phyloP scores from a whole-genome alignment of 2,797 vertebrate species.

The Acipenser oxyrinchus region DNA sequence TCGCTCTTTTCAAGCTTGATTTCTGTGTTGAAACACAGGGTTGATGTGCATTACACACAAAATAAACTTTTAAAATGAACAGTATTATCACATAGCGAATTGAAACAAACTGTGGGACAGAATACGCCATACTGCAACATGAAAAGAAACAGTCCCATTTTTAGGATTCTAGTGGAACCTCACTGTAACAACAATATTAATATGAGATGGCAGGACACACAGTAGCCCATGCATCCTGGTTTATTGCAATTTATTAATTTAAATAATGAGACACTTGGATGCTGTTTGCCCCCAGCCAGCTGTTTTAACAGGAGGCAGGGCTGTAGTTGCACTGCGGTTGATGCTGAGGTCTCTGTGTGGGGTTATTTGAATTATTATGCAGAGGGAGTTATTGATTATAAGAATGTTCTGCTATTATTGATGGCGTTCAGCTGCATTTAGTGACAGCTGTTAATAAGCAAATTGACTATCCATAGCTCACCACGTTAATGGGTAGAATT shows the following conservation, averaged over 20 bases:
- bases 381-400: slow-evolving; percentile 10
- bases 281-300: not conserved
- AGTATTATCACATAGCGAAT: not conserved
- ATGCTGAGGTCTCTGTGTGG: not conserved
- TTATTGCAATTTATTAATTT: not conserved
- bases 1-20: slow-evolving; percentile 15
- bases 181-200: not conserved
- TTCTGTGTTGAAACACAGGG: not conserved
- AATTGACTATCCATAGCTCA: too few relatives aligned
- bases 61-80: not conserved
- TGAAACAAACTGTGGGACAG: not conserved
- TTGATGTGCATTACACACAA: not conserved
- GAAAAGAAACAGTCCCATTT: not conserved
- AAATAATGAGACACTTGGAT: not conserved
- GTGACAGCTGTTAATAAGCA: not conserved
- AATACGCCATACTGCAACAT: not conserved
- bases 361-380: not conserved
- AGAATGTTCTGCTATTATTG: not conserved
- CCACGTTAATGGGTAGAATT: too few relatives aligned
- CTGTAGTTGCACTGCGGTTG: not conserved
- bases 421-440: not conserved
- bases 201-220: not conserved
- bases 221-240: not conserved
- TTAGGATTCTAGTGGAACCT: not conserved
- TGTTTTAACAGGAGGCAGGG: not conserved